Evolutionary conservation across 2,113 vertebrate genomes (phyloP), one percentile per base, ranked within the genome.

Genomic region (Theristicus caerulescens): DNA sequence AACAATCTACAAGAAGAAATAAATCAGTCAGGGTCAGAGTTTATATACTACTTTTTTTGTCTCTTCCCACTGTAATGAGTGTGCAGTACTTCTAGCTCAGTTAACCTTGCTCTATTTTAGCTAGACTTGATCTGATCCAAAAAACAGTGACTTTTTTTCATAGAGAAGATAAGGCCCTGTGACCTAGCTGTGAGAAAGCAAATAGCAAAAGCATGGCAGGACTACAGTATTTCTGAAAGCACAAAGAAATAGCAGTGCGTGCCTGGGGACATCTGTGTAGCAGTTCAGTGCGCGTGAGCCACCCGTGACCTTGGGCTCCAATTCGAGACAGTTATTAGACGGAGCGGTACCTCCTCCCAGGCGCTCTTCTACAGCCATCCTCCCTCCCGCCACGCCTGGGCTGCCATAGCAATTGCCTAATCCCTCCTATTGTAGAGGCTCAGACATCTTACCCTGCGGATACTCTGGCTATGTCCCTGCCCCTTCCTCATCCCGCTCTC

Each of bases 31-130:
- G 62, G 70, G 84, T 87, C 73, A 91, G 76, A 70, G 55, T 72
- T 95, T 90, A 67, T 80, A n/a, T 46, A 49, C 38, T 79, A n/a
- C 24, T 36, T 72, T 96, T 86, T 49, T 77, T 55, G 32, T 61
- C 32, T 11, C 24, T 81, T 91, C 40, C 47, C 46, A 66, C 77
- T 0, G 0, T 69, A 95, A 94, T 73, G 36, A 89, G 58, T 12
- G 44, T 29, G 44, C 76, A 91, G 81, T 31, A 86, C 67, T 73
- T 81, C 64, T 61, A 78, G 10, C 55, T 93, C 77, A 81, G 93
- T 80, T 95, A 90, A 91, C 46, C 58, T 81, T 73, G 44, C 55
- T 36, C 86, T 94, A 73, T 77, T 96, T 96, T 84, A 88, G 76
- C 64, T 66, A 93, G 59, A 69, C 62, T 67, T 92, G 77, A 90